Evolutionary conservation across 2,113 vertebrate species (phyloP).

Genomic region (Callaeas wilsoni): DNA sequence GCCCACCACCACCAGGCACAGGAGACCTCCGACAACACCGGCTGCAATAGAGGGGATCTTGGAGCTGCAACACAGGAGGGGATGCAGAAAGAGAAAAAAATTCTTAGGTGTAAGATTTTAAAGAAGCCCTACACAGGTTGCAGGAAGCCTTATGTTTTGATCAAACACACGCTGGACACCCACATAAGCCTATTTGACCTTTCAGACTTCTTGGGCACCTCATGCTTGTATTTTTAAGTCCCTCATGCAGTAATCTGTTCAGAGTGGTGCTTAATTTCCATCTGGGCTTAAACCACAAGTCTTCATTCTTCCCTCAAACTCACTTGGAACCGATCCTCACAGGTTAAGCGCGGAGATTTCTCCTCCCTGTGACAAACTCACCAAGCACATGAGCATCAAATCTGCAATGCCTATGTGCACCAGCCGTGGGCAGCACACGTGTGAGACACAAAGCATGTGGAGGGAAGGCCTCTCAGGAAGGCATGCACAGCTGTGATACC

Average conservation of each 20-base stretch:
- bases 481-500: neutral
- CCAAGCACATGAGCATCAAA: neutral
- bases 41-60: constrained; percentile 79
- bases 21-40: constrained; percentile 78
- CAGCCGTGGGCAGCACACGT: neutral
- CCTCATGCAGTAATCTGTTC: neutral
- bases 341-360: neutral
- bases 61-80: constrained; percentile 31
- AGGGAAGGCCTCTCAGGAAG: neutral
- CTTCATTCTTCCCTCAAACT: neutral
- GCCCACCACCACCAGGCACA: constrained; percentile 73
- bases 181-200: neutral
- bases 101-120: neutral
- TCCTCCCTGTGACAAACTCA: neutral
- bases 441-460: accelerated
- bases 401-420: neutral
- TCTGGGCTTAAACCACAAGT: neutral
- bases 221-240: neutral
- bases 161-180: neutral
- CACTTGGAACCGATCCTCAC: neutral
- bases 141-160: neutral
- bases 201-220: neutral
- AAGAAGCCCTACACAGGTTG: neutral
- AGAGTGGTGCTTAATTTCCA: neutral
- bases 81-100: neutral